Base-by-base conservation (phyloP, 2,888 invertebrate genomes). In the Epinotia demarniana region DNA sequence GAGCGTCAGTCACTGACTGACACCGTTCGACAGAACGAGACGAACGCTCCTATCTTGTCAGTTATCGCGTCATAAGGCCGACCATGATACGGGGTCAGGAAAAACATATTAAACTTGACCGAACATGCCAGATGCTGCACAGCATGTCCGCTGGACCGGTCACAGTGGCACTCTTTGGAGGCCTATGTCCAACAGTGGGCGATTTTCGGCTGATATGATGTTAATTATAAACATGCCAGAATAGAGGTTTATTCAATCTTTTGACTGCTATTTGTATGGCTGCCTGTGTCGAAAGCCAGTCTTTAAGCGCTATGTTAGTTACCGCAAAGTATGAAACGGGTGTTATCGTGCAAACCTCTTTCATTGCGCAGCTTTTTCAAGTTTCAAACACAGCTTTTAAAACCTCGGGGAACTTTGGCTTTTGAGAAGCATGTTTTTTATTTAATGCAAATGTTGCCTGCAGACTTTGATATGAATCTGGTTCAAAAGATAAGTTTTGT, bases 351-450 rank as follows among this genome's bases (percentile, higher is more conserved):
- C 23, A 33, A n/a, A 71, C 43, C 60, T 70, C 71, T 71, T 75
- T 73, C 68, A 68, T 73, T 75, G 55, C 60, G 16, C 64, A 46
- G 62, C 55, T 72, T 61, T 75, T 64, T 39, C 13, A 75, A 72
- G 61, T 75, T 75, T 57, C 66, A 67, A 67, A 75, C 49, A 71
- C 43, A 55, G 72, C 67, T 67, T 72, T 70, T 70, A 43, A 46
- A 75, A 55, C 43, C 27, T 33, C 27, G 70, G 18, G 19, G 27
- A 72, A 75, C 66, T 75, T 67, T 67, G 16, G 55, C 61, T 61
- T 70, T 75, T 67, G 57, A 75, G 53, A 33, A 53, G 55, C 61
- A 67, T 61, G n/a, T 62, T 39, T 33, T 68, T 62, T 53, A 63
- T 73, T 63, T 19, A 19, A 46, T 73, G 43, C 27, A 63, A 33